These are phyloP conservation scores for Bellardia pandia DNA, from an alignment of 2,888 invertebrate species.

Conservation along the genomic window DNA sequence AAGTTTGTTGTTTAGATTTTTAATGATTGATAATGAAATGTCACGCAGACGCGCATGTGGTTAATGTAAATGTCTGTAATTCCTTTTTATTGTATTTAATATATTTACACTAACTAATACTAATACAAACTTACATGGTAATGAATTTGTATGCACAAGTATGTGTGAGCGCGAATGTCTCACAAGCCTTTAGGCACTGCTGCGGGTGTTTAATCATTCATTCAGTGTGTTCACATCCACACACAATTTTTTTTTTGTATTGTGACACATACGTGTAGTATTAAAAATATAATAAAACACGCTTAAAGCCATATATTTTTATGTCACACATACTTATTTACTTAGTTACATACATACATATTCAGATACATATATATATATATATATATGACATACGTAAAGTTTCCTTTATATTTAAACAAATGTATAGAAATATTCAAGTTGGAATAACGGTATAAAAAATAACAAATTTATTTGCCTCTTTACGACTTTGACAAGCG, in stretches of 20 bases:
- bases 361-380: background rate
- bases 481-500: slow-evolving; percentile 79
- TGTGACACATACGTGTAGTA: background rate
- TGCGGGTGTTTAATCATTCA: slow-evolving; percentile 71
- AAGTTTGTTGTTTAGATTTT: slow-evolving; percentile 46
- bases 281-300: slow-evolving; percentile 17
- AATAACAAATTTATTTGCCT: slow-evolving; percentile 75
- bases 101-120: background rate
- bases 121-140: background rate
- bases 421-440: background rate
- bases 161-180: slow-evolving; percentile 41
- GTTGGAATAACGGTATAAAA: slow-evolving; percentile 18
- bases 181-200: slow-evolving; percentile 17
- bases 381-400: background rate
- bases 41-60: slow-evolving; percentile 83
- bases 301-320: slow-evolving; percentile 12
- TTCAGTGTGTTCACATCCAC: slow-evolving; percentile 27
- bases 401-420: background rate
- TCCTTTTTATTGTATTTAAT: slow-evolving; percentile 25
- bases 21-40: slow-evolving; percentile 82
- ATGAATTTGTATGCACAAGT: background rate
- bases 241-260: background rate
- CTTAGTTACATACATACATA: background rate
- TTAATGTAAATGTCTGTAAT: slow-evolving; percentile 74
- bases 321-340: background rate